Evolutionary conservation across 30 jellyfish, hydroid and myxozoan genomes (phyloP).

Genomic region (Hydractinia symbiolongicarpus): DNA sequence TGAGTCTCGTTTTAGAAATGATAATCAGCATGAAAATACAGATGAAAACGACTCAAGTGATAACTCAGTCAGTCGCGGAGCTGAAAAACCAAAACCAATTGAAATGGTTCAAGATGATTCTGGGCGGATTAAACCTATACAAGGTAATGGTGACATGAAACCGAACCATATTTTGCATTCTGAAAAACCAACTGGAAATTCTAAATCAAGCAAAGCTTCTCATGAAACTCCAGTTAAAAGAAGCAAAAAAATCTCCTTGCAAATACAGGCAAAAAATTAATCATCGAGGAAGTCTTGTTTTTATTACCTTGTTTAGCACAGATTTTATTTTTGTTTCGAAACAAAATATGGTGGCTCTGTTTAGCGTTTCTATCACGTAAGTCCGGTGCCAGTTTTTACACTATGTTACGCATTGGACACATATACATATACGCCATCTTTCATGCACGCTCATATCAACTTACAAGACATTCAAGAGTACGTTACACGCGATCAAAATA

Average conservation of each 20-base stretch:
- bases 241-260: neutral
- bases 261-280: neutral
- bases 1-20: constrained; percentile 10
- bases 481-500: no score
- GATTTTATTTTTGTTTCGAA: no score
- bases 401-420: no score
- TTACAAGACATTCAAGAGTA: no score
- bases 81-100: constrained; percentile 34
- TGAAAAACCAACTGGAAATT: neutral
- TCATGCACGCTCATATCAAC: no score
- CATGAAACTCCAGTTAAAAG: neutral
- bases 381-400: no score
- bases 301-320: neutral
- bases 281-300: neutral
- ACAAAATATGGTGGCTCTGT: no score
- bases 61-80: constrained; percentile 6
- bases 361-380: no score
- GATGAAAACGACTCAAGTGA: neutral
- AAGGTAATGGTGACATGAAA: constrained; percentile 7
- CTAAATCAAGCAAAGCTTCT: neutral
- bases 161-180: neutral
- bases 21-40: neutral
- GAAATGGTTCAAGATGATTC: constrained; percentile 67
- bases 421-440: no score
- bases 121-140: constrained; percentile 33